Evolutionary conservation across 1,140 invertebrate genomes (phyloP).

Genomic region (Polypedilum pembai): DNA sequence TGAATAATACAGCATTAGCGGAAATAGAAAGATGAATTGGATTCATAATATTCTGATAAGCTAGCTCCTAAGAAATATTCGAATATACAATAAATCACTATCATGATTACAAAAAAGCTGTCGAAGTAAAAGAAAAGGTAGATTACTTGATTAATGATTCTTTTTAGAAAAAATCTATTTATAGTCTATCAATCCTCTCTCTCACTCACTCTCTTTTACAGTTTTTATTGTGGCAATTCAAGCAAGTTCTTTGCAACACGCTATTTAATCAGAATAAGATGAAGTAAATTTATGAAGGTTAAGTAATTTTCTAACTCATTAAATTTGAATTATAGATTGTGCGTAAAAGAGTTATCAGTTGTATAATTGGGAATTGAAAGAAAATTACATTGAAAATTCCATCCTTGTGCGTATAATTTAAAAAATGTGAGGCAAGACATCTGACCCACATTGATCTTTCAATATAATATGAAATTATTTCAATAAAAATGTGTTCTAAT

Average conservation of each 20-base stretch:
- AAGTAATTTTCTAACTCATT: not conserved
- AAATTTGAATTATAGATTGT: not conserved
- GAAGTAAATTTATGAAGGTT: not conserved
- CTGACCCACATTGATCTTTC: too few species aligned
- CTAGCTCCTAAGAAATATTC: not conserved
- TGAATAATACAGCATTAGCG: too few species aligned
- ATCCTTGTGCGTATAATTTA: too few species aligned
- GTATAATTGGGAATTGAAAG: not conserved
- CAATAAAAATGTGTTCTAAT: too few species aligned
- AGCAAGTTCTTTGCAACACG: too few species aligned
- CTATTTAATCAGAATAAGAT: not conserved
- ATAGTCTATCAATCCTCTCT: not conserved
- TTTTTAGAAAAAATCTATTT: not conserved
- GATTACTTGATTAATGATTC: not conserved
- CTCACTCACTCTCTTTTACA: not conserved
- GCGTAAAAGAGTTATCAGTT: not conserved
- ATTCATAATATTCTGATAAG: too few species aligned
- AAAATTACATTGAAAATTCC: too few species aligned
- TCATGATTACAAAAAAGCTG: not conserved
- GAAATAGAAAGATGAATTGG: too few species aligned
- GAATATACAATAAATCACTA: conserved; percentile 8
- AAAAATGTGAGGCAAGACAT: too few species aligned
- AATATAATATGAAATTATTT: too few species aligned
- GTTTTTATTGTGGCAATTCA: not conserved
- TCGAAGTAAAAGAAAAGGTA: not conserved